Percentiles rank a stretch among this genome's conserved stretches.
Conservation (phyloP, 2,113 vertebrate genomes). For the Nycticebus coucang region DNA sequence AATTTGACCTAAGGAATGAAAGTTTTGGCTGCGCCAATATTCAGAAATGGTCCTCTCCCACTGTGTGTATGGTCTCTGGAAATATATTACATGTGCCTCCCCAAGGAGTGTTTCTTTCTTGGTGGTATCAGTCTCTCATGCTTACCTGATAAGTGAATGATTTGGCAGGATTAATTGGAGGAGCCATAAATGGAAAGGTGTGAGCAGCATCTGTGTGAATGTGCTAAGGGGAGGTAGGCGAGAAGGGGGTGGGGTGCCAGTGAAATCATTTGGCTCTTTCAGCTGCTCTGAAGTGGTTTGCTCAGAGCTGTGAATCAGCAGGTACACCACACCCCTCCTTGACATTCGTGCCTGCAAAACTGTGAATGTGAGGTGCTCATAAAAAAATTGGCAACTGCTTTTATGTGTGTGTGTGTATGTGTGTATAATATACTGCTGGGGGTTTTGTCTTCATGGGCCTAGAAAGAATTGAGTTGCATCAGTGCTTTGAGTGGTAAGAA, state of each 20-base stretch:
- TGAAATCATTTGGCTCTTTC: slow-evolving; percentile 21
- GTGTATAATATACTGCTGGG: neutral
- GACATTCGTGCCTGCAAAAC: slow-evolving; percentile 23
- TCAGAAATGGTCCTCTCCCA: neutral
- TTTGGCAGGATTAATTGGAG: slow-evolving; percentile 15
- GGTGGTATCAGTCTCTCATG: neutral
- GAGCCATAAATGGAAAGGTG: slow-evolving; percentile 5
- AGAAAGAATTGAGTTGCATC: neutral
- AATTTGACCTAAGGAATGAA: neutral
- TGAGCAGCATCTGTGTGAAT: slow-evolving; percentile 25
- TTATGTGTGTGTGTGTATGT: neutral
- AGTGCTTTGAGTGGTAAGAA: neutral
- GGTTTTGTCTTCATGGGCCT: neutral
- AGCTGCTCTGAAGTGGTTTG: neutral
- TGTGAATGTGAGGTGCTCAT: neutral
- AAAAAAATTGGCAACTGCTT: neutral
- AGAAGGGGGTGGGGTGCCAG: neutral
- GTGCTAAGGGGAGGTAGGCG: neutral
- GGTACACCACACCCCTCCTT: slow-evolving; percentile 28
- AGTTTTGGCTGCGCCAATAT: neutral
- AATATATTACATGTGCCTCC: neutral
- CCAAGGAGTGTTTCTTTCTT: neutral
- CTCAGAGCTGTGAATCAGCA: slow-evolving; percentile 47
- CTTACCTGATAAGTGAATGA: slow-evolving; percentile 14
- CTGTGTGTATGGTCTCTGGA: neutral